phyloP scores from a whole-genome alignment of 2,888 invertebrate genomes.

The Julus scanicus region DNA sequence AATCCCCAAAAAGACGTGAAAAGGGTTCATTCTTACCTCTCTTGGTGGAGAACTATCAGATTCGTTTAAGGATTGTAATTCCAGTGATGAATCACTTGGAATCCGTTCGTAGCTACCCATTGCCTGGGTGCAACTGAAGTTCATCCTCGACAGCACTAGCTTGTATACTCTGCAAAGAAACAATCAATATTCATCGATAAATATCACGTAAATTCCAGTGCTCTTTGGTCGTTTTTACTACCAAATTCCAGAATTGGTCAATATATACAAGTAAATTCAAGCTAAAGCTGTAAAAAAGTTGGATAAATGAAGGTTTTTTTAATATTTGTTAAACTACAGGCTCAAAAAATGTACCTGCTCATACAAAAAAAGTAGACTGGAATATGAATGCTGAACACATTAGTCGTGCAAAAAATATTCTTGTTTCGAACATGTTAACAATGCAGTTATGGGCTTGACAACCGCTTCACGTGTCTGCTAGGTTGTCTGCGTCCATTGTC shows the following conservation, averaged over 20 bases:
- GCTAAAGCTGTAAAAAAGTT: too few species aligned
- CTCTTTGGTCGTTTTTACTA: background rate
- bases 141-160: slow-evolving; percentile 44
- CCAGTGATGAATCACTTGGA: slow-evolving; percentile 40
- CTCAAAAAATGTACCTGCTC: too few species aligned
- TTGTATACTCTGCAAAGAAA: slow-evolving; percentile 10
- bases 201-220: background rate
- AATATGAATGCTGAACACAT: too few species aligned
- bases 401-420: too few species aligned
- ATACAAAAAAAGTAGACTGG: too few species aligned
- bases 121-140: slow-evolving; percentile 47
- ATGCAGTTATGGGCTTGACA: background rate
- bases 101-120: slow-evolving; percentile 53
- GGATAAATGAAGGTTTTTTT: too few species aligned
- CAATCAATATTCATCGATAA: background rate
- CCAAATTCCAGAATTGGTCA: too few species aligned
- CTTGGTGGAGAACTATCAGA: slow-evolving; percentile 41
- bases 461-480: background rate
- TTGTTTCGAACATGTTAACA: too few species aligned
- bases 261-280: too few species aligned
- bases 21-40: slow-evolving; percentile 21
- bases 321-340: too few species aligned
- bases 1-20: background rate
- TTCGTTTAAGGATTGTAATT: slow-evolving; percentile 38
- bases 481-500: slow-evolving; percentile 4